Evolutionary conservation across 2,888 invertebrate species (phyloP).

Genomic region (Hyposoter didymator): DNA sequence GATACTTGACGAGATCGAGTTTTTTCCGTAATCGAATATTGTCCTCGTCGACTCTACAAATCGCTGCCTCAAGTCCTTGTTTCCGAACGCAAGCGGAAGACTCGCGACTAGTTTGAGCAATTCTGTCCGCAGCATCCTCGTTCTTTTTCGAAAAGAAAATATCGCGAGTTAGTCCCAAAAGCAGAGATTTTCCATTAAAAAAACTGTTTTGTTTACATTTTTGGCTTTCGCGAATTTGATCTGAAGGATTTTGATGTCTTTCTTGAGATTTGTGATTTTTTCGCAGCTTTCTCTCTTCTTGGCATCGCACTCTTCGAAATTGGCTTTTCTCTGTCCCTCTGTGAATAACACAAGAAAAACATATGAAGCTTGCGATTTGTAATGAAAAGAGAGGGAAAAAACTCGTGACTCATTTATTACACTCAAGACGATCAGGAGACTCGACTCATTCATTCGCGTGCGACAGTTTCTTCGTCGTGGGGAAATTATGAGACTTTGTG

Average conservation of each 20-base stretch:
- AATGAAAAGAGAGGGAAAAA: conserved; percentile 35
- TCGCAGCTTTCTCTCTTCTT: conserved; percentile 90
- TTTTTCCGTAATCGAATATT: conserved; percentile 86
- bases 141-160: conserved; percentile 70
- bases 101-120: conserved; percentile 72
- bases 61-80: conserved; percentile 76
- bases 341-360: conserved; percentile 69
- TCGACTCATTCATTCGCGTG: conserved; percentile 63
- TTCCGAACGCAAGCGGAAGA: conserved; percentile 76
- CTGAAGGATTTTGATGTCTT: conserved; percentile 89
- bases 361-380: conserved; percentile 36
- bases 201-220: conserved; percentile 78
- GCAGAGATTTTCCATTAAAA: neutral
- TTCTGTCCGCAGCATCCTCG: conserved; percentile 77
- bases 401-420: conserved; percentile 63
- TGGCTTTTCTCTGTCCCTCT: conserved; percentile 95
- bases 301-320: conserved; percentile 92
- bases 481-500: conserved; percentile 46
- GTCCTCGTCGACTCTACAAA: conserved; percentile 77
- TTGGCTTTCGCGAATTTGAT: conserved; percentile 86
- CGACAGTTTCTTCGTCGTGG: conserved; percentile 45
- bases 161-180: neutral
- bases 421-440: conserved; percentile 39
- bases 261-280: conserved; percentile 89
- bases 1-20: conserved; percentile 90